phyloP scores from a whole-genome alignment of 1,140 invertebrate species.

The Listronotus bonariensis region DNA sequence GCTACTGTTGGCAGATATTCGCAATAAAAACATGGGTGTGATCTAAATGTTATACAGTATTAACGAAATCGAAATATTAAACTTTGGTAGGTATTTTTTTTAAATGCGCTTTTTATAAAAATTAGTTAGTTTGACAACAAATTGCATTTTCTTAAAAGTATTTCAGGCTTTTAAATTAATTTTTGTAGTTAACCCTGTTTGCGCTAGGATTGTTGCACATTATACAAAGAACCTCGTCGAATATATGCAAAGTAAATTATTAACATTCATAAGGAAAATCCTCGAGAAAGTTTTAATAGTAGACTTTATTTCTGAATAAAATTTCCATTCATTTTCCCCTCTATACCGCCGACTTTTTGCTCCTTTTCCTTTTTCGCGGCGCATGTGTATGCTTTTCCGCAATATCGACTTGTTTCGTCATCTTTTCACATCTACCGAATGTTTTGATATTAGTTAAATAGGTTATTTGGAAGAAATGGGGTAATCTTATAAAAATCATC shows the following conservation, averaged over 20 bases:
- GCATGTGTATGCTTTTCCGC: conserved; percentile 46
- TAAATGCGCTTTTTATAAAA: too few relatives aligned
- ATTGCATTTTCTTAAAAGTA: too few relatives aligned
- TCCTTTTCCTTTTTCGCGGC: conserved; percentile 42
- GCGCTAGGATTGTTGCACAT: conserved; percentile 44
- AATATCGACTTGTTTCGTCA: conserved; percentile 48
- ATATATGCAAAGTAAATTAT: conserved; percentile 56
- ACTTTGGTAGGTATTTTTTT: too few relatives aligned
- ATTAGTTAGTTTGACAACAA: too few relatives aligned
- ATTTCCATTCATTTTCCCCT: conserved; percentile 54
- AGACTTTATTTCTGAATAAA: conserved; percentile 54
- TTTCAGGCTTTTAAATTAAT: conserved; percentile 42
- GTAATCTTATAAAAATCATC: too few relatives aligned
- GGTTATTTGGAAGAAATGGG: too few relatives aligned
- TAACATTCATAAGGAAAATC: conserved; percentile 56
- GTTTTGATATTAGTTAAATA: too few relatives aligned
- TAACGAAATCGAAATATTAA: too few relatives aligned
- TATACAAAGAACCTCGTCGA: conserved; percentile 43
- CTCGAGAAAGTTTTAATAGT: conserved; percentile 52
- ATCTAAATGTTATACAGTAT: too few relatives aligned
- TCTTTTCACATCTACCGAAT: conserved; percentile 37
- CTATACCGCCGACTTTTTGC: conserved; percentile 32
- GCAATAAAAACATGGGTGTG: too few relatives aligned
- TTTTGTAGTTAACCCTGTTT: conserved; percentile 43
- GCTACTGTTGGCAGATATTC: too few relatives aligned